Evolutionary conservation across 2,113 vertebrate species (phyloP).

Genomic region (Casuarius casuarius): DNA sequence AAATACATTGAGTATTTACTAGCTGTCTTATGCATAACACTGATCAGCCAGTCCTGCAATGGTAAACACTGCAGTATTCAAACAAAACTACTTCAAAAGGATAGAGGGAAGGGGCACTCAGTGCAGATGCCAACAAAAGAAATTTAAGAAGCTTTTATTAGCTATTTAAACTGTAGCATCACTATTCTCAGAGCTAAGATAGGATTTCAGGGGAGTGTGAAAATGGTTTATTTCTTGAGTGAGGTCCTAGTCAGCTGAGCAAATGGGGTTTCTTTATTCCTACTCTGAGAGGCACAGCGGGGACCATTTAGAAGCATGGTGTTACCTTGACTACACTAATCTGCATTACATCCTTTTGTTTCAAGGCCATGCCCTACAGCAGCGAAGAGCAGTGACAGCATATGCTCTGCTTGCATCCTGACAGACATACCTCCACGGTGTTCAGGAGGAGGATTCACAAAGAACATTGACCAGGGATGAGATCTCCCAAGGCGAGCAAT

Average conservation of each 20-base stretch:
- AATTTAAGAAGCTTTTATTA: background rate
- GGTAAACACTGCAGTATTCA: background rate
- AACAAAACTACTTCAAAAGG: background rate
- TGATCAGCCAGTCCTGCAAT: background rate
- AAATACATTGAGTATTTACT: background rate
- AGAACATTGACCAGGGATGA: background rate
- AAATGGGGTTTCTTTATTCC: background rate
- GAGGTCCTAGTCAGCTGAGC: background rate
- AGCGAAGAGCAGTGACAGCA: background rate
- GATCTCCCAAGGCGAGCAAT: background rate
- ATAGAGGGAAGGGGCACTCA: background rate
- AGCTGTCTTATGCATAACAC: background rate
- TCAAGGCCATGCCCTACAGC: background rate
- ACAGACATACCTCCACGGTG: background rate
- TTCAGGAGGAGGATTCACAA: background rate
- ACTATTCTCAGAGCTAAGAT: background rate
- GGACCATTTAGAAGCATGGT: background rate
- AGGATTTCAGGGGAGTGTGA: background rate
- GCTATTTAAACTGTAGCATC: background rate
- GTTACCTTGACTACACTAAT: constrained; percentile 13
- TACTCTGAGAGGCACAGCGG: background rate
- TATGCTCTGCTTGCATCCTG: background rate
- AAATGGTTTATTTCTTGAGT: constrained; percentile 1
- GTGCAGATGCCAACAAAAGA: background rate
- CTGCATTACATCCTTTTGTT: background rate